phyloP scores from a whole-genome alignment of 2,888 invertebrate species.

The Ormia ochracea region DNA sequence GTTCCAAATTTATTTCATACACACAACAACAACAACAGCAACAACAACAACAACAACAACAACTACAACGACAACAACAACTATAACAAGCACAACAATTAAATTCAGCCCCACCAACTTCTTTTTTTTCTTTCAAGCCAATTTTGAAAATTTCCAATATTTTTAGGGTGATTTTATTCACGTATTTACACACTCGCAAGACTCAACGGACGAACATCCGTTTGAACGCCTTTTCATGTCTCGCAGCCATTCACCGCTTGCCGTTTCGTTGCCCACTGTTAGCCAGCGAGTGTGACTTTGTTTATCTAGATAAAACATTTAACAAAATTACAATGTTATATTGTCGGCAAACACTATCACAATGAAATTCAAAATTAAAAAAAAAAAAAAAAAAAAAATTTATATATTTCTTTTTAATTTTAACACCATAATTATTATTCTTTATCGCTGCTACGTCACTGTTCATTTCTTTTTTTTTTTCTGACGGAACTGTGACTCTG shows the following conservation, averaged over 20 bases:
- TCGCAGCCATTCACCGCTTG: constrained; percentile 14
- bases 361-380: not conserved
- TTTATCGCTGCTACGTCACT: not conserved
- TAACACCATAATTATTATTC: constrained; percentile 11
- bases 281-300: constrained; percentile 51
- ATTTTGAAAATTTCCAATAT: not conserved
- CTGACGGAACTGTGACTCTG: not conserved
- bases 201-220: not conserved
- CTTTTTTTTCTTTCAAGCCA: not conserved
- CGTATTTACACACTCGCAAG: not conserved
- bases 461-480: not conserved
- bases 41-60: too few relatives aligned
- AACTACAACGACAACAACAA: too few relatives aligned
- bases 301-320: constrained; percentile 62
- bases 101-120: not conserved
- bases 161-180: constrained; percentile 36
- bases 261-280: not conserved
- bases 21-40: too few relatives aligned
- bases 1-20: constrained; percentile 32
- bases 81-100: too few relatives aligned
- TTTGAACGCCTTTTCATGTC: constrained; percentile 26
- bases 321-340: constrained; percentile 58
- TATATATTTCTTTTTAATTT: too few relatives aligned
- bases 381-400: constrained; percentile 1
- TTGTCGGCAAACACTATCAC: constrained; percentile 4